Conservation (phyloP, 2,797 vertebrate genomes). For the Epinephelus coioides region DNA sequence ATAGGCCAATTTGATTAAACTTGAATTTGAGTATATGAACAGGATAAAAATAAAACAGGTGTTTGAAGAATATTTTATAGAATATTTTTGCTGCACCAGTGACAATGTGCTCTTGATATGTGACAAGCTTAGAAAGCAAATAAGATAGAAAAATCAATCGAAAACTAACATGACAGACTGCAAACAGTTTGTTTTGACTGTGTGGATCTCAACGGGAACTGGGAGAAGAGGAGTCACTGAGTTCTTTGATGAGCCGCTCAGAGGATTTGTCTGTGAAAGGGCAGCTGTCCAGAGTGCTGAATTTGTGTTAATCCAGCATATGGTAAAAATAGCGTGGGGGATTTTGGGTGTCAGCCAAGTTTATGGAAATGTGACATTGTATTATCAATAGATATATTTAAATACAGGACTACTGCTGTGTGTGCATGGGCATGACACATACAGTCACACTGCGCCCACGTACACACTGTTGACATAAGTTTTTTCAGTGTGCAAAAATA, state of each 20-base stretch:
- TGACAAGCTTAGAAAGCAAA: constrained; percentile 12
- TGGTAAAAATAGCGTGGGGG: constrained; percentile 82
- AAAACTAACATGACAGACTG: constrained; percentile 35
- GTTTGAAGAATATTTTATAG: not conserved
- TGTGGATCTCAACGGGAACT: constrained; percentile 64
- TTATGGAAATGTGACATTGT: constrained; percentile 65
- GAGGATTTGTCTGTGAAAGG: constrained; percentile 84
- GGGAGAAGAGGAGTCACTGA: constrained; percentile 75
- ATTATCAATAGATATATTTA: constrained; percentile 42
- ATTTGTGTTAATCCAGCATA: constrained; percentile 86
- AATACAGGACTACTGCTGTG: not conserved
- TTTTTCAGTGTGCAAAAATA: not conserved
- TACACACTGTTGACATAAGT: not conserved
- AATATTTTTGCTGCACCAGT: constrained; percentile 8
- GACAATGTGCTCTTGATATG: constrained; percentile 4
- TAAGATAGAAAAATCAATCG: constrained; percentile 11
- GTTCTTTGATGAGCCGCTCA: constrained; percentile 84
- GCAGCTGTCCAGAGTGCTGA: constrained; percentile 87
- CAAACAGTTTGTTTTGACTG: constrained; percentile 62
- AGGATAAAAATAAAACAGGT: not conserved
- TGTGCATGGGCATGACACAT: constrained; percentile 9
- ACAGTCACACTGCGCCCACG: not conserved
- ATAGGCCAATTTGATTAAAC: not conserved
- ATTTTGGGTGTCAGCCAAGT: constrained; percentile 76
- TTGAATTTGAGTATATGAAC: not conserved